phyloP scores from a whole-genome alignment of 2,888 invertebrate species.

The Papilio gigon region DNA sequence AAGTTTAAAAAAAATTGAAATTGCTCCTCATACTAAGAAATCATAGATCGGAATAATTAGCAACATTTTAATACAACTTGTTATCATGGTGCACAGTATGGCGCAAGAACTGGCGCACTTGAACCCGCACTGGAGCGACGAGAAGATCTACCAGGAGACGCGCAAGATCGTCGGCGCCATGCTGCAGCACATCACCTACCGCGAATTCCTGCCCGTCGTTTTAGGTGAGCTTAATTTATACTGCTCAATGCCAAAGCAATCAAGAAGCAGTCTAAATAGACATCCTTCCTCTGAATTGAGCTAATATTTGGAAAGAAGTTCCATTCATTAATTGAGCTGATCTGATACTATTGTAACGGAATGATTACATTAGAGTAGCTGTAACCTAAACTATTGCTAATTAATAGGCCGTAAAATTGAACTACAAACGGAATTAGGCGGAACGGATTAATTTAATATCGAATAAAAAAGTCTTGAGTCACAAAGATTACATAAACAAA shows the following conservation, averaged over 20 bases:
- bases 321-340: background rate
- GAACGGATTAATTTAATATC: conserved; percentile 14
- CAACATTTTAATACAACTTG: background rate
- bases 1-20: too few species aligned
- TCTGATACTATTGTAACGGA: background rate
- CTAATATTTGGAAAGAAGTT: background rate
- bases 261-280: background rate
- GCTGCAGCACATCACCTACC: conserved; percentile 92
- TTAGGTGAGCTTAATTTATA: conserved; percentile 77
- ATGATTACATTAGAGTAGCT: background rate
- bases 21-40: too few species aligned
- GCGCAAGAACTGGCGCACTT: conserved; percentile 86
- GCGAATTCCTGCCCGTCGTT: conserved; percentile 91
- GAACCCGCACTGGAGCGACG: conserved; percentile 95
- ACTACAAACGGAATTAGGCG: background rate
- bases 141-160: conserved; percentile 92
- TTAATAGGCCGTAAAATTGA: background rate
- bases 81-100: conserved; percentile 75
- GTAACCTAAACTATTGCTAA: background rate
- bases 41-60: too few species aligned
- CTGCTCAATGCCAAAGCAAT: background rate
- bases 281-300: background rate
- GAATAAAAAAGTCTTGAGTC: conserved; percentile 21
- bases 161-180: conserved; percentile 91
- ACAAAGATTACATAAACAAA: background rate